Evolutionary conservation across 2,797 vertebrate species (phyloP).

Genomic region (Hyperoplus immaculatus): DNA sequence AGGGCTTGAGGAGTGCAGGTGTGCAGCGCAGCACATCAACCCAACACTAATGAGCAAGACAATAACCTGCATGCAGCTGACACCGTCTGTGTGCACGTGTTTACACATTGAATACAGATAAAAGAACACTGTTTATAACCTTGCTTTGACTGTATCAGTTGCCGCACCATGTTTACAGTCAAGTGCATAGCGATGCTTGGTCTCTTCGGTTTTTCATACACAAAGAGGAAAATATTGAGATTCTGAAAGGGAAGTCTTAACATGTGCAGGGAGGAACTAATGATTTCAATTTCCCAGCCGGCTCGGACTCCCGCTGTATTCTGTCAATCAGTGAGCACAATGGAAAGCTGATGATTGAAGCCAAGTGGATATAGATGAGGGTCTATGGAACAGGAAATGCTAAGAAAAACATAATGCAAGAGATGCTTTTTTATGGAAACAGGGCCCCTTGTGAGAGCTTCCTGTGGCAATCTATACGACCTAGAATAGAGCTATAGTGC

Average conservation of each 20-base stretch:
- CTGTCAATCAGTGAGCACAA: slow-evolving; percentile 12
- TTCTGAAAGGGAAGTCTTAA: background rate
- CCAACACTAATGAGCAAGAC: background rate
- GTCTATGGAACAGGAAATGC: slow-evolving; percentile 15
- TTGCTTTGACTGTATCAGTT: background rate
- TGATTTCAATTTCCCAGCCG: background rate
- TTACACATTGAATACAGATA: background rate
- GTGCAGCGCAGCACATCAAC: slow-evolving; percentile 2
- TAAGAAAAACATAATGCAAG: slow-evolving; percentile 1
- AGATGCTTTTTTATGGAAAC: slow-evolving; percentile 11
- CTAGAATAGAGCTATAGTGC: slow-evolving; percentile 25
- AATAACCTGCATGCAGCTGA: slow-evolving; percentile 6
- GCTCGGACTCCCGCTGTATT: slow-evolving; percentile 9
- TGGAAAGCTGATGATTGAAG: background rate
- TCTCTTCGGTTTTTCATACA: background rate
- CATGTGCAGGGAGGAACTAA: slow-evolving; percentile 9
- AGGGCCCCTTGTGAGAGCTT: background rate
- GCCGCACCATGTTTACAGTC: background rate
- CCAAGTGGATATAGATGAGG: background rate
- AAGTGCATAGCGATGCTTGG: background rate
- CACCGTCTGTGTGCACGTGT: background rate
- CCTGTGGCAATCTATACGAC: slow-evolving; percentile 10
- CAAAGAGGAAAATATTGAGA: background rate
- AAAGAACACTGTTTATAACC: background rate
- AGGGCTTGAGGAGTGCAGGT: slow-evolving; percentile 30